These are phyloP conservation scores for Cyrtonyx montezumae DNA, from an alignment of 2,113 vertebrate genomes.

Conservation along the genomic window DNA sequence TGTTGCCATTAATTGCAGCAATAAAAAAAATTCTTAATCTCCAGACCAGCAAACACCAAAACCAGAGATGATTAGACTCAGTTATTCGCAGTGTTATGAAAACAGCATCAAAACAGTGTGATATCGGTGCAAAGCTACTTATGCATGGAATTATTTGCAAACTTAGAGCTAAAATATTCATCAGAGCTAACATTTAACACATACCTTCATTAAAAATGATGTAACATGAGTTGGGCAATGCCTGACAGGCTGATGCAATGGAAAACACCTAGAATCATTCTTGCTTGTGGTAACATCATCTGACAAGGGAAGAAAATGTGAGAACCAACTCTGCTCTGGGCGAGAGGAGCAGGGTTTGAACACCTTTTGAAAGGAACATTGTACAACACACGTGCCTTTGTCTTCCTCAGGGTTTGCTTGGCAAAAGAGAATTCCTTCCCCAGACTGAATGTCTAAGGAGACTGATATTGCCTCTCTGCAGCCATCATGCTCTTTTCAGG, in stretches of 20 bases:
- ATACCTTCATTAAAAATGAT: not conserved
- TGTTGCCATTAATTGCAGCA: not conserved
- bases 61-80: not conserved
- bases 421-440: conserved; percentile 81
- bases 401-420: conserved; percentile 77
- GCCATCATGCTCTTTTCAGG: conserved; percentile 49
- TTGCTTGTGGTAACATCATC: not conserved
- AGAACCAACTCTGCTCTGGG: not conserved
- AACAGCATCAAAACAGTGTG: not conserved
- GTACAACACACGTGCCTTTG: not conserved
- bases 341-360: not conserved
- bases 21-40: not conserved
- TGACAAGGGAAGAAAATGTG: not conserved
- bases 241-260: not conserved
- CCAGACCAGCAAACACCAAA: not conserved
- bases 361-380: not conserved
- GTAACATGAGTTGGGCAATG: conserved; percentile 4
- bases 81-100: not conserved
- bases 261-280: not conserved
- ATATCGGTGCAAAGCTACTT: not conserved
- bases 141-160: not conserved
- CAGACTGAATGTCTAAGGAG: conserved; percentile 70
- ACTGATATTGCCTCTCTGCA: conserved; percentile 83
- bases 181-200: not conserved
- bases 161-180: not conserved